Conservation (phyloP, 1,140 invertebrate species). For the Atta colombica region DNA sequence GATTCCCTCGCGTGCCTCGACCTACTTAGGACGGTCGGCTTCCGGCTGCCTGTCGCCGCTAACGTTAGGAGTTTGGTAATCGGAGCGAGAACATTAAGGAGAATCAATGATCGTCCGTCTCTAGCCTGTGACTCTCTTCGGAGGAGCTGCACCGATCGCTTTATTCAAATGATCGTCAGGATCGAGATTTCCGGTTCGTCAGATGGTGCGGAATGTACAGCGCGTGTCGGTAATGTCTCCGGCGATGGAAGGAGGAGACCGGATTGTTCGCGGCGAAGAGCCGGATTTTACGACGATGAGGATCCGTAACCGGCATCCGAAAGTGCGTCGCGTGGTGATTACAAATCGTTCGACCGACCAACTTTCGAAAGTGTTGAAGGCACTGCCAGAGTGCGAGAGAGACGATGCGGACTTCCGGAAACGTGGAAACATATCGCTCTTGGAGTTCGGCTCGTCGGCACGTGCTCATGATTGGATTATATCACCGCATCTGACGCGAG, state of each 20-base stretch:
- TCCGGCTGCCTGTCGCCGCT: slow-evolving; percentile 37
- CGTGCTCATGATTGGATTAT: slow-evolving; percentile 55
- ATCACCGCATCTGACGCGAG: slow-evolving; percentile 42
- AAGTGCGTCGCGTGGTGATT: slow-evolving; percentile 13
- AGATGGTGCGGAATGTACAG: slow-evolving; percentile 29
- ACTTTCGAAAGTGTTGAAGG: not conserved
- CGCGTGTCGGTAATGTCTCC: slow-evolving; percentile 67
- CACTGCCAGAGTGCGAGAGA: not conserved
- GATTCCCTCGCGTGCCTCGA: slow-evolving; percentile 47
- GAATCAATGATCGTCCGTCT: slow-evolving; percentile 69
- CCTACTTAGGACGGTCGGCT: slow-evolving; percentile 32
- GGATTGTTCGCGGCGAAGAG: slow-evolving; percentile 47
- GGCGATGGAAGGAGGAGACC: not conserved
- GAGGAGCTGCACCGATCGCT: slow-evolving; percentile 64
- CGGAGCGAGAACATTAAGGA: slow-evolving; percentile 58
- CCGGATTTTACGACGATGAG: slow-evolving; percentile 45
- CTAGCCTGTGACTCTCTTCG: not conserved
- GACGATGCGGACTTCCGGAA: not conserved
- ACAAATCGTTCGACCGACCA: slow-evolving; percentile 52
- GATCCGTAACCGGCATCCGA: not conserved
- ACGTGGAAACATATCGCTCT: slow-evolving; percentile 33
- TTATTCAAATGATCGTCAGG: slow-evolving; percentile 73
- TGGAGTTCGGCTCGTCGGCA: slow-evolving; percentile 28
- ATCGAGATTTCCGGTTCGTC: slow-evolving; percentile 64
- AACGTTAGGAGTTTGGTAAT: slow-evolving; percentile 39